A percentile compares a stretch with the other conserved stretches of the same genome.
Conservation (phyloP, 2,113 vertebrate species). For the Athene noctua region DNA sequence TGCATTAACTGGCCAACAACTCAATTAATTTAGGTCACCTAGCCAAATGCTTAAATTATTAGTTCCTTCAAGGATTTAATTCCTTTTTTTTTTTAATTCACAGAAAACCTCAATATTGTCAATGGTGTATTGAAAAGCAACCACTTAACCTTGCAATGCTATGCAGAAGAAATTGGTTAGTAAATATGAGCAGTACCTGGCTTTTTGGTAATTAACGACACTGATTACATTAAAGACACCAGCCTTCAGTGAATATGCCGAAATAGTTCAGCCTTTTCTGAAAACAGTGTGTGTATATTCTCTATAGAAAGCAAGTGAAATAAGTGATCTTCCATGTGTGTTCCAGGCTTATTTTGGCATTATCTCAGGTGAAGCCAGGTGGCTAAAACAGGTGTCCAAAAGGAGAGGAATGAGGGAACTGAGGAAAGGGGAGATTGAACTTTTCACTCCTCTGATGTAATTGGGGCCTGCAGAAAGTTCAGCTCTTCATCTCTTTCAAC, state of each 20-base stretch:
- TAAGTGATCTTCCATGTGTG: neutral
- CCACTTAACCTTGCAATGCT: neutral
- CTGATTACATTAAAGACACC: neutral
- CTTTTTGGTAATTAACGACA: neutral
- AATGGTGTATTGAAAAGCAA: neutral
- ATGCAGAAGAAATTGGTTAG: neutral
- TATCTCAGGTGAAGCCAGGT: neutral
- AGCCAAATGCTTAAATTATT: neutral
- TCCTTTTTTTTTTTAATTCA: neutral
- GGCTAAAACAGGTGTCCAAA: neutral
- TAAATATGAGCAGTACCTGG: neutral
- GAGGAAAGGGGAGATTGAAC: neutral
- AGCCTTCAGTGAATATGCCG: neutral
- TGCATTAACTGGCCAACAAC: neutral
- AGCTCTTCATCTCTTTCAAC: neutral
- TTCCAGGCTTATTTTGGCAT: neutral
- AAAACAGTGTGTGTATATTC: neutral
- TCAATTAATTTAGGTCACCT: neutral
- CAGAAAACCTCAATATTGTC: neutral
- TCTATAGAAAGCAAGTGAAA: neutral
- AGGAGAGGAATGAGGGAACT: neutral
- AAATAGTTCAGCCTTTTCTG: neutral
- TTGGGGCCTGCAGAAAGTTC: neutral
- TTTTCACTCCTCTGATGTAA: neutral
- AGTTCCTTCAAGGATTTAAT: neutral